Percentiles rank a stretch among this genome's conserved stretches.
Evolutionary conservation across 1,140 invertebrate genomes (phyloP).

Genomic region (Cryptotermes secundus): DNA sequence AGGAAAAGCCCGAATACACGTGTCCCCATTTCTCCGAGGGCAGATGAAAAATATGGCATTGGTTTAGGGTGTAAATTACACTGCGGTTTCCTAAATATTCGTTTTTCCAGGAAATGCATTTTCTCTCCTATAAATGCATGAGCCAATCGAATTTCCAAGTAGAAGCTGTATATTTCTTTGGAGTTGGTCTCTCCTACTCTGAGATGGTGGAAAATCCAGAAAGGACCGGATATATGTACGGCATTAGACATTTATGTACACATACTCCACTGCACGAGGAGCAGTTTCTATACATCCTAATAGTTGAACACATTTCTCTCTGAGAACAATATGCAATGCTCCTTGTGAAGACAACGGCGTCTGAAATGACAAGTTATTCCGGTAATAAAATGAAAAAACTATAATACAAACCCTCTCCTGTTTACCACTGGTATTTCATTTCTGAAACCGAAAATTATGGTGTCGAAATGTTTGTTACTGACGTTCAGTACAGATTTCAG

Average conservation of each 20-base stretch:
- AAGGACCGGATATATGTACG: neutral
- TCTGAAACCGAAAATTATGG: too few relatives aligned
- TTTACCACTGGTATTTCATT: too few relatives aligned
- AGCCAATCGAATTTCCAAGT: conserved; percentile 15
- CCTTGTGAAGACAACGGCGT: neutral
- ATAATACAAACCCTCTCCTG: neutral
- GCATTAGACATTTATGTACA: neutral
- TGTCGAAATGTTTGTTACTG: too few relatives aligned
- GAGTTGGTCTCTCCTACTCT: neutral
- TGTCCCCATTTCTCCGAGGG: neutral
- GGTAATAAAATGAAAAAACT: neutral
- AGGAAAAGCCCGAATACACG: neutral
- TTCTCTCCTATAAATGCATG: conserved; percentile 12
- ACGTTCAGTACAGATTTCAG: too few relatives aligned
- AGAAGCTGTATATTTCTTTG: neutral
- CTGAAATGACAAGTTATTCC: neutral
- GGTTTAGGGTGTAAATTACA: neutral
- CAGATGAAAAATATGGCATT: neutral
- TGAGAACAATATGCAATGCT: too few relatives aligned
- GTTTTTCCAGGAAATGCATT: neutral
- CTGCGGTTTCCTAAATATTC: neutral
- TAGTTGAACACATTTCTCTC: neutral
- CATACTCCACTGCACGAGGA: neutral
- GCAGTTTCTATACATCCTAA: neutral
- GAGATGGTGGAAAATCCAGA: neutral